Conservation (phyloP, 2,797 vertebrate genomes). For the Fringilla coelebs region DNA sequence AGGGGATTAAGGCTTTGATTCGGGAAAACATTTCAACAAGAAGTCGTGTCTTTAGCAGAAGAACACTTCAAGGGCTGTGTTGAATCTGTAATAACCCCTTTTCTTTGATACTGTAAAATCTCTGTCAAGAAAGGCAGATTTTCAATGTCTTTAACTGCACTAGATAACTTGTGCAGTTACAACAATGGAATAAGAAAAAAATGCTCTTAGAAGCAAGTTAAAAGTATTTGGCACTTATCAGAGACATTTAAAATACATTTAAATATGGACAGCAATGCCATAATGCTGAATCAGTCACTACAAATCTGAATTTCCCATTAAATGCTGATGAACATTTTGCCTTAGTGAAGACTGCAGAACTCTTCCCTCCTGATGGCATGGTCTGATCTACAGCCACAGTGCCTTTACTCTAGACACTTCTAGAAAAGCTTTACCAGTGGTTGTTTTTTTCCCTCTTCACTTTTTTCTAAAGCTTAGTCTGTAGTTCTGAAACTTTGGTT, state of each 20-base stretch:
- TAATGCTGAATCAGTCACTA: not conserved
- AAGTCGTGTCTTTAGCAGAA: not conserved
- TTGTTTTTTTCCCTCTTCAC: not conserved
- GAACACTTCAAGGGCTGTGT: not conserved
- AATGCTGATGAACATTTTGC: not conserved
- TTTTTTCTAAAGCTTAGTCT: not conserved
- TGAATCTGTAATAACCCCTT: not conserved
- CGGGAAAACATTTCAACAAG: not conserved
- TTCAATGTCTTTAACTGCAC: not conserved
- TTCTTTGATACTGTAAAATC: not conserved
- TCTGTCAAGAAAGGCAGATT: not conserved
- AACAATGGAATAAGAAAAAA: not conserved
- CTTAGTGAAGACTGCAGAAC: not conserved
- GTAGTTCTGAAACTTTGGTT: not conserved
- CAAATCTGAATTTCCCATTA: not conserved
- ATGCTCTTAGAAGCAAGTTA: not conserved
- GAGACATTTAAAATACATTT: not conserved
- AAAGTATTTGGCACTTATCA: not conserved
- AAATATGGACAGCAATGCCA: not conserved
- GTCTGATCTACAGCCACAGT: not conserved
- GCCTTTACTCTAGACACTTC: not conserved
- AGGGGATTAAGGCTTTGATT: conserved; percentile 26
- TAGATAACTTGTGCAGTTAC: not conserved
- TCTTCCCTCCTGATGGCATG: not conserved
- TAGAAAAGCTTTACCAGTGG: not conserved